These are phyloP conservation scores for Merops nubicus DNA, from an alignment of 2,113 vertebrate species.

Conservation along the genomic window DNA sequence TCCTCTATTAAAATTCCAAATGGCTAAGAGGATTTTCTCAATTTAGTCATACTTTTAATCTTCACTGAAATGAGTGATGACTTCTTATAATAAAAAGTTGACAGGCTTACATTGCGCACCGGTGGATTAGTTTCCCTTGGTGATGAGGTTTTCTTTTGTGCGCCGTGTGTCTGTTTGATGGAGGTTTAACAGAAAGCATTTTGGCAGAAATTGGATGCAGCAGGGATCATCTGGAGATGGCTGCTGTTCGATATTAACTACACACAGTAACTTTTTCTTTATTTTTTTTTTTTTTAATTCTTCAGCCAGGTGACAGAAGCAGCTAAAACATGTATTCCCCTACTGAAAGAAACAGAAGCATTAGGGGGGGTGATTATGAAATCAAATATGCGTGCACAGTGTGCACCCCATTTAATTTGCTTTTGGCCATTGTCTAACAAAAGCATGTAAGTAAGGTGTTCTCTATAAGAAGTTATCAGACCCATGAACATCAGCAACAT, in stretches of 20 bases:
- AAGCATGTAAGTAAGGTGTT: background rate
- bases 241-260: slow-evolving; percentile 94
- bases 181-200: slow-evolving; percentile 98
- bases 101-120: slow-evolving; percentile 97
- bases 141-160: slow-evolving; percentile 99
- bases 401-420: slow-evolving; percentile 39
- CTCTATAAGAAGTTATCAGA: background rate
- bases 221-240: slow-evolving; percentile 95
- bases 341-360: slow-evolving; percentile 43
- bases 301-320: slow-evolving; percentile 80
- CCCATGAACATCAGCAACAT: background rate
- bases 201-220: slow-evolving; percentile 99
- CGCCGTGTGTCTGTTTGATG: slow-evolving; percentile 97
- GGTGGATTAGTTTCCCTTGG: slow-evolving; percentile 98
- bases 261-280: slow-evolving; percentile 85
- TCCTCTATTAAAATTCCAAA: slow-evolving; percentile 97
- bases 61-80: slow-evolving; percentile 99
- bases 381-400: background rate
- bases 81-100: slow-evolving; percentile 98
- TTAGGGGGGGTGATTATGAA: background rate
- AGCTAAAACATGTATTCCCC: slow-evolving; percentile 53
- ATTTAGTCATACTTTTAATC: slow-evolving; percentile 99
- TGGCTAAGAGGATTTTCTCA: slow-evolving; percentile 99
- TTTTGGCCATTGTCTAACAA: slow-evolving; percentile 58
- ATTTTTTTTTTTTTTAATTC: slow-evolving; percentile 38